Evolutionary conservation across 2,888 invertebrate genomes (phyloP), one percentile per base, ranked within the genome.

Genomic region (Caenorhabditis sp.): DNA sequence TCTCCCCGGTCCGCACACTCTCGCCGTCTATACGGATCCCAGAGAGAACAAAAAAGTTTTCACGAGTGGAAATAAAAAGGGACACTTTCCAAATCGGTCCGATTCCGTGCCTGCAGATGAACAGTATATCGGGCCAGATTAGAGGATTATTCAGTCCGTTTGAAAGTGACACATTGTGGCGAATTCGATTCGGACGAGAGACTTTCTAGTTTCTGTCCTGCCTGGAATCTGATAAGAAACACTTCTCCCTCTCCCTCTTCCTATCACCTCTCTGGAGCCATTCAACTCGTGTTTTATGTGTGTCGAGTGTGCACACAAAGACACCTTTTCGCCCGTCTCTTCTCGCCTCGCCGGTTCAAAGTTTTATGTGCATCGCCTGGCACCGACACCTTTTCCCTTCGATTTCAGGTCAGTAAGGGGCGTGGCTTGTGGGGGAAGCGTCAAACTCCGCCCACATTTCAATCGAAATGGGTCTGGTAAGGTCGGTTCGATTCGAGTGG

Each of bases 261-360:
- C 43, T 41, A 50, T 15, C 48, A 22, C 32, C 43, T 56, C 41
- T 37, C 70, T 61, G 61, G 52, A 52, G 59, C 46, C 53, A 71
- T 45, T 45, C 52, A 27, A 46, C 48, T 52, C 53, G 45, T 70
- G 52, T 71, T 53, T 55, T 55, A 61, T 71, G 39, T 71, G 53
- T 71, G n/a, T 48, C 45, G 43, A 59, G 58, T 59, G 63, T 45
- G 55, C 63, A 65, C 63, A 65, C 63, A 65, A 52, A 45, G 22
- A 35, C 37, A 37, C 24, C 17, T 20, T 41, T 20, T 9, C n/a
- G 24, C 24, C 22, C 37, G 17, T 50, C 50, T 56, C 56, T 24
- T 37, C 39, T 20, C 46, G 17, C 20, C 26, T 48, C 43, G 26
- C 56, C 22, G 26, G 26, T 37, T 62, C 39, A 17, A 48, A 7